Conservation (phyloP, 2,888 invertebrate species). For the Mycalesis mineus region DNA sequence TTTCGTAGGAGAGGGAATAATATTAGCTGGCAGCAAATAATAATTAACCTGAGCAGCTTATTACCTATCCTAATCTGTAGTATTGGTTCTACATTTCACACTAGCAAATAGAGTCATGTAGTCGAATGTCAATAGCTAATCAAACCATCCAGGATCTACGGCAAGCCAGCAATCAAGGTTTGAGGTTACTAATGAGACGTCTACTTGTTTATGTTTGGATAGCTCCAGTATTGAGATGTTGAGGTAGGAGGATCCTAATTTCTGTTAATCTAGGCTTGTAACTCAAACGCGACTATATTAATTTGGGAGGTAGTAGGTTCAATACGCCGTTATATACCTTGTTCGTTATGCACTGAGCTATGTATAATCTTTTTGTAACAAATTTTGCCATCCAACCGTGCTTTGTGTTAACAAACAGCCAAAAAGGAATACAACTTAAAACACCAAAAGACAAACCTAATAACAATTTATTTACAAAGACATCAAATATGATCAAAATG, state of each 20-base stretch:
- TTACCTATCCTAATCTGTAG: neutral
- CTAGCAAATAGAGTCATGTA: neutral
- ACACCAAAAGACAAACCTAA: too few relatives aligned
- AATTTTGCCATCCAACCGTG: too few relatives aligned
- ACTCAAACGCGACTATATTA: neutral
- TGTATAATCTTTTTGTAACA: too few relatives aligned
- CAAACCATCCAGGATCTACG: slow-evolving; percentile 8
- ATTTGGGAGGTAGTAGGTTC: neutral
- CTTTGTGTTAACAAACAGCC: too few relatives aligned
- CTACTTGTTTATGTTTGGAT: slow-evolving; percentile 16
- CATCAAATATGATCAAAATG: too few relatives aligned
- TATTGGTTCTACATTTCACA: neutral
- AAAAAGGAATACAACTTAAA: too few relatives aligned
- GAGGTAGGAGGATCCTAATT: neutral
- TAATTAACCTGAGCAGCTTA: neutral
- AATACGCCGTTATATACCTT: too few relatives aligned
- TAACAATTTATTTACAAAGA: too few relatives aligned
- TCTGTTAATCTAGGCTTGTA: neutral
- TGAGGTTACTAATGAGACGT: slow-evolving; percentile 21
- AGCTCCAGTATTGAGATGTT: neutral
- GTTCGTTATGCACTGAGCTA: too few relatives aligned
- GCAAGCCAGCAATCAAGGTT: slow-evolving; percentile 16
- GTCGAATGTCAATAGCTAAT: slow-evolving; percentile 18
- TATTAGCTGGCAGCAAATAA: too few relatives aligned
- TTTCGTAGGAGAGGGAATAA: too few relatives aligned